Conservation (phyloP, 1,140 invertebrate genomes). For the Prorops nasuta region DNA sequence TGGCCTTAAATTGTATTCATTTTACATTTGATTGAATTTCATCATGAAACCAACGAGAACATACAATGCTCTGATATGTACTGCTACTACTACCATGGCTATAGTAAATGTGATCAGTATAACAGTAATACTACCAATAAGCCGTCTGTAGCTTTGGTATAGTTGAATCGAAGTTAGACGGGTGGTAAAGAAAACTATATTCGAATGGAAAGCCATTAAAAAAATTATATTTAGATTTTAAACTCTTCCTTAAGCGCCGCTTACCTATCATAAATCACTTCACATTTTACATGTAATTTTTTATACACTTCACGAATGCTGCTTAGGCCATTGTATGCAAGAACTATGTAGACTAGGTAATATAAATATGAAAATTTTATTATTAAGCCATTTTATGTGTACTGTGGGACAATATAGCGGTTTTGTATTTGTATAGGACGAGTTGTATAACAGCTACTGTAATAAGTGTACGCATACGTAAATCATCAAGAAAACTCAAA, state of each 20-base stretch:
- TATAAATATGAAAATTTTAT: slow-evolving; percentile 28
- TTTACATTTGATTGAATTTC: no score
- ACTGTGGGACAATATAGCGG: slow-evolving; percentile 51
- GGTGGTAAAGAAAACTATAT: no score
- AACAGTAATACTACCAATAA: no score
- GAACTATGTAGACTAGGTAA: slow-evolving; percentile 34
- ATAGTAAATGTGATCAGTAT: no score
- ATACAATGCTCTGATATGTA: no score
- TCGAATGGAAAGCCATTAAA: no score
- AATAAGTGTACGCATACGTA: slow-evolving; percentile 20
- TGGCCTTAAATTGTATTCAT: no score
- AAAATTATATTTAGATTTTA: neutral
- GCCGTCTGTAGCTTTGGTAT: no score
- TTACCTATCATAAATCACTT: neutral
- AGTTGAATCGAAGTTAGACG: no score
- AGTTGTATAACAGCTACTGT: slow-evolving; percentile 30
- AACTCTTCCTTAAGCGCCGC: no score
- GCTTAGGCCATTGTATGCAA: slow-evolving; percentile 38
- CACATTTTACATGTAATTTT: slow-evolving; percentile 35
- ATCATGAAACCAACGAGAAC: no score
- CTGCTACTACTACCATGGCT: no score
- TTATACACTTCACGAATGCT: slow-evolving; percentile 28
- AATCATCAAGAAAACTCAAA: slow-evolving; percentile 18
- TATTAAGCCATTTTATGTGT: slow-evolving; percentile 46
- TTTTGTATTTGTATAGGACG: slow-evolving; percentile 54